Conservation (phyloP, 2,113 vertebrate genomes). For the Prinia subflava region DNA sequence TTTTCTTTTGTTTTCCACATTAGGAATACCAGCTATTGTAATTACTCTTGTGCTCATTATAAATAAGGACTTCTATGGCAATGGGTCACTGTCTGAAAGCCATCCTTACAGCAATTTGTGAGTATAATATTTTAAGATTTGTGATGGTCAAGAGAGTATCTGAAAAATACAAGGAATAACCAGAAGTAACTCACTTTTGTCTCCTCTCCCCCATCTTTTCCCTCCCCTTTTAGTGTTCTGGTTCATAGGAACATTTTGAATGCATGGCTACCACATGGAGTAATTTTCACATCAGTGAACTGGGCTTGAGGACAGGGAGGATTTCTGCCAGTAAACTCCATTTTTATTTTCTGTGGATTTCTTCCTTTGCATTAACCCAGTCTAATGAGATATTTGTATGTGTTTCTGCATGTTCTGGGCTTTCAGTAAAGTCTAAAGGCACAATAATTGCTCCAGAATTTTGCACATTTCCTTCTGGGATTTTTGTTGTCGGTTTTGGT, state of each 20-base stretch:
- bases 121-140: constrained; percentile 59
- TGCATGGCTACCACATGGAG: not conserved
- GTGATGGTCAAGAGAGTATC: not conserved
- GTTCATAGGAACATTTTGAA: not conserved
- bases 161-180: not conserved
- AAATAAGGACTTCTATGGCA: constrained; percentile 79
- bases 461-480: not conserved
- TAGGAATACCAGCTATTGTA: constrained; percentile 83
- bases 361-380: not conserved
- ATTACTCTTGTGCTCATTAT: constrained; percentile 75
- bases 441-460: not conserved
- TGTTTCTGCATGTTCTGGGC: not conserved
- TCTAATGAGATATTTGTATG: not conserved
- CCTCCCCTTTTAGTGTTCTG: not conserved
- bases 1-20: constrained; percentile 9
- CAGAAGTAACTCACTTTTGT: not conserved
- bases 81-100: not conserved
- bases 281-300: not conserved
- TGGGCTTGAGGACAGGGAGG: not conserved
- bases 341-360: not conserved
- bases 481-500: no score
- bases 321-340: not conserved
- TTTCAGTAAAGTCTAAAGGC: not conserved
- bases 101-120: constrained; percentile 72
- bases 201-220: not conserved